These are phyloP conservation scores for Polypterus bichir DNA, from an alignment of 2,113 vertebrate genomes.

Conservation along the genomic window DNA sequence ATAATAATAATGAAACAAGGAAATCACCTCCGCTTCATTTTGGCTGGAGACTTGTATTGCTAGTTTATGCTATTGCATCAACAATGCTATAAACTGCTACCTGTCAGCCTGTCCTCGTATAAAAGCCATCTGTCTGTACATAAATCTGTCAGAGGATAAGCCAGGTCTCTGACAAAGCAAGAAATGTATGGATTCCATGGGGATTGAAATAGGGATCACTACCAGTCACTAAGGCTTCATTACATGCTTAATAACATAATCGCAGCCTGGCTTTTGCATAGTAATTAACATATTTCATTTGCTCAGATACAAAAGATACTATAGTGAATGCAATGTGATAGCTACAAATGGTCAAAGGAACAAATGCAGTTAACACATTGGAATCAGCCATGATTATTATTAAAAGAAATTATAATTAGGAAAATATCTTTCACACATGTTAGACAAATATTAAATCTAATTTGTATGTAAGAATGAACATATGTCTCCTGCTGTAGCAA, in stretches of 20 bases:
- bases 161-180: slow-evolving; percentile 55
- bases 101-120: slow-evolving; percentile 84
- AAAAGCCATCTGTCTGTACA: slow-evolving; percentile 89
- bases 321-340: too few relatives aligned
- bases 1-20: slow-evolving; percentile 56
- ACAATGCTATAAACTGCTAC: slow-evolving; percentile 88
- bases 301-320: slow-evolving; percentile 2
- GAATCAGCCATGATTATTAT: too few relatives aligned
- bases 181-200: slow-evolving; percentile 42
- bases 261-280: slow-evolving; percentile 5
- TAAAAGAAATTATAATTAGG: too few relatives aligned
- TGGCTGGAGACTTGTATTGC: slow-evolving; percentile 43
- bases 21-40: slow-evolving; percentile 73
- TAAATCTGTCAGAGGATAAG: slow-evolving; percentile 77
- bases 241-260: slow-evolving; percentile 14
- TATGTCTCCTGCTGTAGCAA: too few relatives aligned
- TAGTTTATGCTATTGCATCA: slow-evolving; percentile 94
- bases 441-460: too few relatives aligned
- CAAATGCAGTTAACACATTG: too few relatives aligned
- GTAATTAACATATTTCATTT: slow-evolving; percentile 5
- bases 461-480: too few relatives aligned
- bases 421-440: too few relatives aligned
- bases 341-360: too few relatives aligned
- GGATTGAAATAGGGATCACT: slow-evolving; percentile 37
- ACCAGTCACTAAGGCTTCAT: slow-evolving; percentile 22